Percentiles rank a stretch among this genome's conserved stretches.
Evolutionary conservation across 2,113 vertebrate genomes (phyloP).

Genomic region (Apodemus speciosus): DNA sequence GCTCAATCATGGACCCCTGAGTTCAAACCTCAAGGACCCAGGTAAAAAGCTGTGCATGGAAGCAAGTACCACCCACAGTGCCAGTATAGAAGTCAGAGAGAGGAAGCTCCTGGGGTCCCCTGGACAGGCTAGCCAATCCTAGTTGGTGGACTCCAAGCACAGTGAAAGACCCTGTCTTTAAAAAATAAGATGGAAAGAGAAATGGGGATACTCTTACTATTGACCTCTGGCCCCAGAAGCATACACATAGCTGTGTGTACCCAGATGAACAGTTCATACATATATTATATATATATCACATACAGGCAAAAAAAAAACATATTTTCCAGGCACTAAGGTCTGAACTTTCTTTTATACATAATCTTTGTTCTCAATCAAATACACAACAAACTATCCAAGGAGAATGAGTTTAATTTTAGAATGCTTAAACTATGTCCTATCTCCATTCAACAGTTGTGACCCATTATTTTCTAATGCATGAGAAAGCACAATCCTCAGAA

Average conservation of each 20-base stretch:
- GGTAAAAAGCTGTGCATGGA: neutral
- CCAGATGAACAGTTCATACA: neutral
- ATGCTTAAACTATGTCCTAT: neutral
- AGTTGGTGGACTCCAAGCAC: neutral
- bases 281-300: neutral
- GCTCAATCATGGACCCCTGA: neutral
- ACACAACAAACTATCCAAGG: neutral
- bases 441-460: neutral
- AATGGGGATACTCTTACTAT: neutral
- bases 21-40: neutral
- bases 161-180: neutral
- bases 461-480: neutral
- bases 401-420: neutral
- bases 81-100: too few species aligned
- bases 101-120: too few species aligned
- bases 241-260: neutral
- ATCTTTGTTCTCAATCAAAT: constrained; percentile 42
- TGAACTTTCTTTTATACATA: constrained; percentile 10
- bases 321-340: neutral
- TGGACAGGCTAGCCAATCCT: neutral
- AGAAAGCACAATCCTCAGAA: neutral
- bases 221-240: neutral
- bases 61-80: neutral
- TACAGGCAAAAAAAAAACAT: neutral
- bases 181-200: neutral